Evolutionary conservation across 2,888 invertebrate species (phyloP), one percentile per base, ranked within the genome.

Genomic region (Labia minor): DNA sequence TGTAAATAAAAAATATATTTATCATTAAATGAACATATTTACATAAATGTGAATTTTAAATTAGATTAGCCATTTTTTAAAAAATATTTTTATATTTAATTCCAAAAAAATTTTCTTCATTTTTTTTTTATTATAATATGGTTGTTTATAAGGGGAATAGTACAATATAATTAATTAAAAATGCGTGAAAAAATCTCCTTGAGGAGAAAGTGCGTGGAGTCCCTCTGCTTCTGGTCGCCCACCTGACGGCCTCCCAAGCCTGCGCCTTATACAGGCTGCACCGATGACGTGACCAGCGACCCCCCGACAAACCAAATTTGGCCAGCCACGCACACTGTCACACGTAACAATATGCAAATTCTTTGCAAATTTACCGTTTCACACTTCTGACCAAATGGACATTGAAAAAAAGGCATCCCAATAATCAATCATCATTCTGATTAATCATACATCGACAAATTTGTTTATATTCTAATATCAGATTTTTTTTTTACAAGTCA

Each of bases 221-320:
- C 14, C 49, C 14, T 49, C 49, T 49, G 14, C 3, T 49, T 49
- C 49, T 14, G 8, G 49, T 49, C 49, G 49, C 49, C 49, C 49
- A 49, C 49, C 49, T 49, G 49, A n/a, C 49, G 49, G 49, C 49
- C 49, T 49, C 49, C 49, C 6, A 49, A n/a, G 49, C 49, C 16
- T 49, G 49, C 49, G 49, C 49, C 49, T 49, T 49, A 49, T 49
- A 49, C n/a, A 49, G 49, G 2, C 49, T 49, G 49, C n/a, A 49
- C 49, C 49, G 49, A 16, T 49, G 49, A 49, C 49, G 49, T 49
- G n/a, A 49, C 49, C 49, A 49, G 49, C n/a, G 49, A 49, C 49
- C 49, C 49, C 49, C 49, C 49, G 49, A 49, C 49, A 14, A 11
- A 14, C 49, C 49, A n/a, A 49, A 49, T 49, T 49, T 49, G 49